Evolutionary conservation across 2,113 vertebrate genomes (phyloP), one percentile per base, ranked within the genome.

Genomic region (Myrmecobius fasciatus): DNA sequence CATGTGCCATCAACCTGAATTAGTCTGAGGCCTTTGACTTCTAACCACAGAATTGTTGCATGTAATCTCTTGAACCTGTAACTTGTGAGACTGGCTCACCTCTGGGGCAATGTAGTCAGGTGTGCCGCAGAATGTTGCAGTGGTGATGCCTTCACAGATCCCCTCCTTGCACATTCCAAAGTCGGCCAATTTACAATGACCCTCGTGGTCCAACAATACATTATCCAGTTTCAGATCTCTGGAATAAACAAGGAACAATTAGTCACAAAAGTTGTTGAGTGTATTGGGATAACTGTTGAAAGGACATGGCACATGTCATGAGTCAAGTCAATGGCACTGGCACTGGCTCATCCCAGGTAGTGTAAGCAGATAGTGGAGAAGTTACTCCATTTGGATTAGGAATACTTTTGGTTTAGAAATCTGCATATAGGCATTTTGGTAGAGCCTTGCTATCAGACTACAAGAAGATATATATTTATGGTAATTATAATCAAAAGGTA

Each of bases 111-210:
- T 99, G 95, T 99, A 99, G 97, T 99, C 99, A 0, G 99, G 99
- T 0, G 99, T 99, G 95, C 99, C 99, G 52, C 99, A 99, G 98
- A 99, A 99, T 0, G 99, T 99, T 43, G 98, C 99, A 0, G 99
- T 99, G 94, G 99, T 99, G 53, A 98, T 97, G 3, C 99, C 99
- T 3, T 99, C 98, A 0, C 98, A 99, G 94, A 99, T 99, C 47
- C 99, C 99, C 97, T 99, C 99, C 96, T 99, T 99, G 98, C 99
- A 99, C 99, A 99, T 99, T 47, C 99, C 99, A 7, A 99, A 99
- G 98, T 99, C 99, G 2, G 99, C 99, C 98, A 99, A 98, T 95
- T 99, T 99, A 98, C 99, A 99, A 98, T 99, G 99, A 25, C 99
- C 99, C 20, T 99, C 99, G 0, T 99, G 99, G 98, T 99, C 99